These are phyloP conservation scores for Altica lythri DNA, from an alignment of 2,888 invertebrate genomes.

Conservation along the genomic window DNA sequence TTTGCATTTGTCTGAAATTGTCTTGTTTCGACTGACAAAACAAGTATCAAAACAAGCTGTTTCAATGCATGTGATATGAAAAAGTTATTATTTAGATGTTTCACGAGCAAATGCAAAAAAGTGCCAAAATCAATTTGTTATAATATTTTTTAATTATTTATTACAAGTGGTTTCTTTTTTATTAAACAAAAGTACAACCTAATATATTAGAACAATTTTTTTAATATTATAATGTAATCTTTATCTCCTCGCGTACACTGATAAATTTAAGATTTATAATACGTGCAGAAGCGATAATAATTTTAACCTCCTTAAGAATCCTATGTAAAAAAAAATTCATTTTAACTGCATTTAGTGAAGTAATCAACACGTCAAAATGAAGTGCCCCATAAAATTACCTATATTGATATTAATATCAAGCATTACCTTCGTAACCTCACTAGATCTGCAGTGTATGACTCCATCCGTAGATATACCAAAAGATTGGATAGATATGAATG, in stretches of 20 bases:
- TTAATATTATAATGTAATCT: not conserved
- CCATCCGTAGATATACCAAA: slow-evolving; percentile 62
- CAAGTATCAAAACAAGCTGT: too few relatives aligned
- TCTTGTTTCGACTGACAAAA: too few relatives aligned
- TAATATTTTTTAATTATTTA: too few relatives aligned
- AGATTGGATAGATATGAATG: slow-evolving; percentile 72
- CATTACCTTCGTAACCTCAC: not conserved
- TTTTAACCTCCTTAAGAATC: too few relatives aligned
- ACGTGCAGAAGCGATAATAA: not conserved
- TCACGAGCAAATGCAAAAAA: not conserved
- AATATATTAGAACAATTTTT: not conserved
- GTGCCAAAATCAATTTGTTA: too few relatives aligned
- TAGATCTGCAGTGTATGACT: slow-evolving; percentile 1
- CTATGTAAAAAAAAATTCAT: too few relatives aligned
- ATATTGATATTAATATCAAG: not conserved
- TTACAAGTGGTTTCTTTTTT: too few relatives aligned
- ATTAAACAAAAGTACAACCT: not conserved
- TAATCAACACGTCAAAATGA: not conserved
- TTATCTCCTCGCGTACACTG: not conserved
- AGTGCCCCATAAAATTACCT: not conserved
- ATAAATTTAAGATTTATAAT: not conserved
- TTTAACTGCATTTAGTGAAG: not conserved
- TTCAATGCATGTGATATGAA: too few relatives aligned
- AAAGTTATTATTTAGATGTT: not conserved
- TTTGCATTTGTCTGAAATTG: too few relatives aligned